Base-by-base conservation (phyloP, 2,888 invertebrate species). In the Eustalomyia histrio region DNA sequence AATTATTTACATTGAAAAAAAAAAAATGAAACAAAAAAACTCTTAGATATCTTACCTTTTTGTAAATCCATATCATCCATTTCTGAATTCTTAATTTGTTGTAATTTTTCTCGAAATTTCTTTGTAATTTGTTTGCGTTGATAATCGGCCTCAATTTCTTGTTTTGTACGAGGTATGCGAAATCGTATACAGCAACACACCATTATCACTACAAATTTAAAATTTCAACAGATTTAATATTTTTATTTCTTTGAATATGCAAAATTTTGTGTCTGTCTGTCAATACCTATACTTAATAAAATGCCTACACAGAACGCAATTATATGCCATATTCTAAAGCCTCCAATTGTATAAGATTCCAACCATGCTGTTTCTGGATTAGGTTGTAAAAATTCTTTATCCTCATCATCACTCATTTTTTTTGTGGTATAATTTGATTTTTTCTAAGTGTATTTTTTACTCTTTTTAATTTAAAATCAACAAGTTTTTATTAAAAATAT, bases 81-180 rank as follows among this genome's bases (percentile, higher is more conserved):
- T 88, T 96, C 95, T 7, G 94, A 93, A 88, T 97, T 96, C 86
- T 95, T 94, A 85, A 97, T 96, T 84, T 95, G 93, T 86, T 94
- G 93, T 60, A 97, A 91, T 87, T 96, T 94, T 85, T 95, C 94
- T 10, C 95, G 93, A 89, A 97, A 97, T 89, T 95, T 96, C 84
- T 93, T 93, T 0, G 97, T 95, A 61, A 97, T 94, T 89, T 94
- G 95, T 86, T 96, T 94, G 18, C 97, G 92, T 85, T 96, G 94
- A 90, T 95, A 97, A 90, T 98, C 97, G 0, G 97, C 97, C 89
- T 97, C 97, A 83, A 98, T 98, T 91, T 98, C 97, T 90, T 97
- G 97, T 89, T 97, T 97, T 0, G 98, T 98, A 69, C 98, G 92
- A 1, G 98, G 98, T 84, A 98, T 95, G 47, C 98, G 94, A 90